Evolutionary conservation across 2,113 vertebrate genomes (phyloP), one percentile per base, ranked within the genome.

Genomic region (Odocoileus virginianus): DNA sequence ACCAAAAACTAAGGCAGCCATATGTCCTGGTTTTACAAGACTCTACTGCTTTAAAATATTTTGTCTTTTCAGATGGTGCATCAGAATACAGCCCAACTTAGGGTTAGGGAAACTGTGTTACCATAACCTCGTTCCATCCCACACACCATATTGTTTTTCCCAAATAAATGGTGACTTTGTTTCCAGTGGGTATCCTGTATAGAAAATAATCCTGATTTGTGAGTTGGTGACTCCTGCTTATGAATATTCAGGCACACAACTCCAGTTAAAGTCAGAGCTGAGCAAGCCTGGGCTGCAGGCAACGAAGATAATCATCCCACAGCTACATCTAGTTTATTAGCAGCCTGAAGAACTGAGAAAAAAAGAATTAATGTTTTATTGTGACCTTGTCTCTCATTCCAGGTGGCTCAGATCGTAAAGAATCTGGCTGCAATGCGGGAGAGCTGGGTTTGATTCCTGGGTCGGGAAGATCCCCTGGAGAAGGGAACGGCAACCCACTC

Each of bases 21-120:
- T 97, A 97, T 98, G 98, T 97, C 87, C 50, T 87, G 33, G 43
- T 94, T 97, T 97, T 78, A 57, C 67, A 58, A 40, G 58, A 91
- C 57, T 95, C 60, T 55, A 52, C 76, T 97, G 82, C 96, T 94
- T 85, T 97, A 95, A 98, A 98, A 98, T 98, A 97, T 98, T 98
- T 97, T 98, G 90, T 78, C 60, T 97, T 92, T 61, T 81, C 88
- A 96, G 91, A 84, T 82, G 47, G 84, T 92, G 90, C 96, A 81
- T 97, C 96, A 96, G 92, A 96, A 97, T 54, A 84, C 81, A 97
- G 50, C 13, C 27, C 67, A 82, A 61, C 52, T 96, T 57, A 87
- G 36, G 97, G 93, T 97, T 88, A 97, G 71, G 67, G 82, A 98
- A 95, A 92, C 89, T 96, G 50, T 97, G 90, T 96, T 93, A 52